phyloP scores from a whole-genome alignment of 2,888 invertebrate genomes.

The Rhodophaea formosa region DNA sequence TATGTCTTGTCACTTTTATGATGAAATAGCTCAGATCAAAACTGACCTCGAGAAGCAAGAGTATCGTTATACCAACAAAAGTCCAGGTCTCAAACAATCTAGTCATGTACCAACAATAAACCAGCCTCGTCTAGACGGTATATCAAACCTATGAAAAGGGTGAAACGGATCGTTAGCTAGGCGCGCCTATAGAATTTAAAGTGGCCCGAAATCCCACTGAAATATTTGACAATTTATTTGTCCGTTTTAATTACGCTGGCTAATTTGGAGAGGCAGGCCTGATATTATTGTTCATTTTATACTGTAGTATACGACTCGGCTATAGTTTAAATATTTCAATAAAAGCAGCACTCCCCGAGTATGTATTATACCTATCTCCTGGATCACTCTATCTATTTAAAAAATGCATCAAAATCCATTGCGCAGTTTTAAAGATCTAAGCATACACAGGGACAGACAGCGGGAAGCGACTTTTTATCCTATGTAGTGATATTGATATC shows the following conservation, averaged over 20 bases:
- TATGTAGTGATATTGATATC: too few species aligned
- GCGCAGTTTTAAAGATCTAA: too few species aligned
- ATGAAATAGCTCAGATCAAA: too few species aligned
- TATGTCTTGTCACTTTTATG: too few species aligned
- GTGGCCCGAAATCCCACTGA: conserved; percentile 39
- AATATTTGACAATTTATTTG: conserved; percentile 38
- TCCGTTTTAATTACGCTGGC: conserved; percentile 27
- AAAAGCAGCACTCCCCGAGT: too few species aligned
- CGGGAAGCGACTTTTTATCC: too few species aligned
- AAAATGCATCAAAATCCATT: too few species aligned
- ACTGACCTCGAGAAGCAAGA: too few species aligned
- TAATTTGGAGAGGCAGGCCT: conserved; percentile 3
- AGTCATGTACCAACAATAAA: conserved; percentile 18
- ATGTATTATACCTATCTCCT: too few species aligned
- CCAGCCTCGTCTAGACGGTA: conserved; percentile 13
- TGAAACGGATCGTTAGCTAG: conserved; percentile 33
- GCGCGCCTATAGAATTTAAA: conserved; percentile 45
- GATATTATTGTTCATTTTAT: conserved; percentile 13
- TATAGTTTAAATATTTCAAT: too few species aligned
- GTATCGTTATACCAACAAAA: neutral
- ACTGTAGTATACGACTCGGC: neutral
- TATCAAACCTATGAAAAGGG: conserved; percentile 28
- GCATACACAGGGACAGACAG: too few species aligned
- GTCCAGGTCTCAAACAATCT: neutral
- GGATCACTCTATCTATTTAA: too few species aligned